Evolutionary conservation across 1,140 invertebrate species (phyloP).

Genomic region (Zaprionus lachaisei): DNA sequence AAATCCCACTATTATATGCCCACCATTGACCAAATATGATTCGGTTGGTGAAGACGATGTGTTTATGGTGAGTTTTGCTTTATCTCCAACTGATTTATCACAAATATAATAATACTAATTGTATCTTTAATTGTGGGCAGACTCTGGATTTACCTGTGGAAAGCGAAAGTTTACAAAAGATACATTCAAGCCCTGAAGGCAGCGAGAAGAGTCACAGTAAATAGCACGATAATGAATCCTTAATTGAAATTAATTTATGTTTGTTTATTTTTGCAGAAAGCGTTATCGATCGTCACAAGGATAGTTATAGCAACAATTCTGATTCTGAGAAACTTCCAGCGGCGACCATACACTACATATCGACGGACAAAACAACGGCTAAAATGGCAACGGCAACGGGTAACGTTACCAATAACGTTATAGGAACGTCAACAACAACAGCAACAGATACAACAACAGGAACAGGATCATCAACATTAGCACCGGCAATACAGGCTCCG

Average conservation of each 20-base stretch:
- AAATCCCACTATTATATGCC: slow-evolving; percentile 83
- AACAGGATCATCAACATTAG: neutral
- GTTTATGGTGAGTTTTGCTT: slow-evolving; percentile 89
- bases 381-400: slow-evolving; percentile 36
- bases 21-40: slow-evolving; percentile 86
- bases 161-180: slow-evolving; percentile 85
- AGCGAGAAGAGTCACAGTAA: slow-evolving; percentile 84
- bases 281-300: slow-evolving; percentile 69
- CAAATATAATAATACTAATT: neutral
- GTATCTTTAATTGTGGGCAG: slow-evolving; percentile 85
- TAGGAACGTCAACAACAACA: no score
- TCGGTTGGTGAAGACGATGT: slow-evolving; percentile 93
- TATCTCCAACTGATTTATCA: neutral
- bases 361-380: slow-evolving; percentile 80
- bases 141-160: slow-evolving; percentile 92
- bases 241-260: neutral
- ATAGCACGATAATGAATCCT: slow-evolving; percentile 5
- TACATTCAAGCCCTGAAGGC: slow-evolving; percentile 85
- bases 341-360: slow-evolving; percentile 84
- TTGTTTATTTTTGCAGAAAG: slow-evolving; percentile 51
- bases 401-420: slow-evolving; percentile 28
- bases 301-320: slow-evolving; percentile 72
- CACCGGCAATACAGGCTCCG: slow-evolving; percentile 28
- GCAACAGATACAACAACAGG: neutral
- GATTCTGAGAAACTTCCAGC: slow-evolving; percentile 78